These are phyloP conservation scores for Strigamia transsilvanica DNA, from an alignment of 2,888 invertebrate species.

Conservation along the genomic window DNA sequence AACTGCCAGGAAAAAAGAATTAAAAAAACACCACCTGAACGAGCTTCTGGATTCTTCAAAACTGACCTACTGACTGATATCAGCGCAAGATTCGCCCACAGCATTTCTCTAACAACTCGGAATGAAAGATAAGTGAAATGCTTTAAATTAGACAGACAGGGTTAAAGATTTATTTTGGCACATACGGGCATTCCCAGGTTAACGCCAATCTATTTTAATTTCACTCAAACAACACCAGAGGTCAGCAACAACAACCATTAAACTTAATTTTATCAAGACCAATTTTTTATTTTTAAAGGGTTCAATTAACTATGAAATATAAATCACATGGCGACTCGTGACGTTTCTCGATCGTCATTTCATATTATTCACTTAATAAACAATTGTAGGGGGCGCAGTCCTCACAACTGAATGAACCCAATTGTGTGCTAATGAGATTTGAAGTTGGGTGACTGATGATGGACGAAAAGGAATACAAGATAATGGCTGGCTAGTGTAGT, in stretches of 20 bases:
- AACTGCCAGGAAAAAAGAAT: background rate
- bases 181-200: constrained; percentile 10
- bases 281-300: no score
- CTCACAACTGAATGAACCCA: background rate
- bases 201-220: background rate
- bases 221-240: background rate
- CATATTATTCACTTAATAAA: constrained; percentile 1
- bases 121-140: background rate
- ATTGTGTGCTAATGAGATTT: constrained; percentile 16
- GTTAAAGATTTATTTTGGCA: background rate
- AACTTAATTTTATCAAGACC: no score
- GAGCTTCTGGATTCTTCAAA: background rate
- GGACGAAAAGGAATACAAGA: background rate
- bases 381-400: constrained; percentile 11
- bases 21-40: background rate
- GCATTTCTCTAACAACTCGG: background rate
- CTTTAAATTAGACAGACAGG: background rate
- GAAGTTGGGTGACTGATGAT: constrained; percentile 11
- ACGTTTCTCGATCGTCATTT: background rate
- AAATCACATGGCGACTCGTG: no score
- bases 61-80: constrained; percentile 7
- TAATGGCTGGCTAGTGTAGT: background rate
- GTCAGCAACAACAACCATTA: background rate
- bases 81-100: background rate
- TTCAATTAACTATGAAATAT: no score